Conservation (phyloP, 1,140 invertebrate species). For the Drosophila rufa region DNA sequence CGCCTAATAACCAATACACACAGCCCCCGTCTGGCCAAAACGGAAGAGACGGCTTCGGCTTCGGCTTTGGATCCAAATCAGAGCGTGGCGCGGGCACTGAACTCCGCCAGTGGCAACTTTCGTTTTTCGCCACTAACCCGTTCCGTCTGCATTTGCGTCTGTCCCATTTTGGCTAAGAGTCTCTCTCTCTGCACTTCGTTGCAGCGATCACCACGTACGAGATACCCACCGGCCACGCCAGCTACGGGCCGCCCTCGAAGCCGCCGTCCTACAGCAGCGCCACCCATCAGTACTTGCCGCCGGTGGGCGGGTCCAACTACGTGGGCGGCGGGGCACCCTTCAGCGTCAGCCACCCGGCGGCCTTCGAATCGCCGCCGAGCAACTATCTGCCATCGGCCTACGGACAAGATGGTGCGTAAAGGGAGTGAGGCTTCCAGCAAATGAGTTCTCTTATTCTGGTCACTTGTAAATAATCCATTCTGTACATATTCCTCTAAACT, state of each 20-base stretch:
- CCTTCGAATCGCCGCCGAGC: slow-evolving; percentile 78
- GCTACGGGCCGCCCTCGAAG: slow-evolving; percentile 82
- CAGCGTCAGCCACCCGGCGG: slow-evolving; percentile 70
- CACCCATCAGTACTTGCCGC: slow-evolving; percentile 80
- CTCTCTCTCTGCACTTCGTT: slow-evolving; percentile 35
- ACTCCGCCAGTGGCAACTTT: slow-evolving; percentile 68
- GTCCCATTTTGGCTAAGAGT: slow-evolving; percentile 57
- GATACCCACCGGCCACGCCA: slow-evolving; percentile 76
- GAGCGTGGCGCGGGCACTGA: slow-evolving; percentile 58
- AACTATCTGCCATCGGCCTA: slow-evolving; percentile 81
- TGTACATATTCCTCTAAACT: slow-evolving; percentile 26
- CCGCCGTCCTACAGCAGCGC: slow-evolving; percentile 79
- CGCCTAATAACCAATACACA: slow-evolving; percentile 52
- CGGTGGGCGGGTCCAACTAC: slow-evolving; percentile 64
- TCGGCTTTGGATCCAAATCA: slow-evolving; percentile 38
- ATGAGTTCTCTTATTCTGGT: background rate
- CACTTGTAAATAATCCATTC: slow-evolving; percentile 10
- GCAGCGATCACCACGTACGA: slow-evolving; percentile 83
- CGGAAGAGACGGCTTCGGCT: slow-evolving; percentile 66
- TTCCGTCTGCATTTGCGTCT: slow-evolving; percentile 48
- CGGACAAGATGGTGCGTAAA: slow-evolving; percentile 83
- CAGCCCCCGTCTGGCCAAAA: slow-evolving; percentile 45
- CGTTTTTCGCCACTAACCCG: slow-evolving; percentile 68
- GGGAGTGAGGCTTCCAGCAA: background rate
- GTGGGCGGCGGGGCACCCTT: slow-evolving; percentile 73